Evolutionary conservation across 2,888 invertebrate genomes (phyloP).

Genomic region (Plutella xylostella): DNA sequence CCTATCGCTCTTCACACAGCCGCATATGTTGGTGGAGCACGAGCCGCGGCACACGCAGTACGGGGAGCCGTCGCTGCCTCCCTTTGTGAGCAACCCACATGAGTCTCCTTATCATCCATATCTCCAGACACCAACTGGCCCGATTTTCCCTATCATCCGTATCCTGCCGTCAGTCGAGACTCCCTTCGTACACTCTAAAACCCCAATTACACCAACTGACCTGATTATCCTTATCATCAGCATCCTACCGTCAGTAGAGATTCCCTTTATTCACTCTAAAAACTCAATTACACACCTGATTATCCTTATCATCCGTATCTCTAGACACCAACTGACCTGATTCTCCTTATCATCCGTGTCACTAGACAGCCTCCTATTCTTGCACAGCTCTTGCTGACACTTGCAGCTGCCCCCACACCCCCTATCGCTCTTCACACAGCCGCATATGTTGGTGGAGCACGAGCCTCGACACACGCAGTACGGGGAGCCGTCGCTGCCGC

Average conservation of each 20-base stretch:
- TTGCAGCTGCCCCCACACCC: slow-evolving; percentile 62
- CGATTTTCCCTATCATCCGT: too few species aligned
- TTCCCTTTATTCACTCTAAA: too few species aligned
- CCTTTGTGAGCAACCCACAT: too few species aligned
- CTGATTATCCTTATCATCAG: too few species aligned
- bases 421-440: slow-evolving; percentile 64
- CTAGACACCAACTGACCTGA: slow-evolving; percentile 22
- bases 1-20: slow-evolving; percentile 64
- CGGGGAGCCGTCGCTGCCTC: slow-evolving; percentile 53
- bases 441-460: slow-evolving; percentile 69
- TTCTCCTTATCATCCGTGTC: slow-evolving; percentile 56
- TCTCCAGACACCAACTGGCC: too few species aligned
- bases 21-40: slow-evolving; percentile 69
- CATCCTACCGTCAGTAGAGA: too few species aligned
- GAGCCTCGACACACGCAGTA: slow-evolving; percentile 73
- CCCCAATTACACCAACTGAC: too few species aligned
- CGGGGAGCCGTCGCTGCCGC: slow-evolving; percentile 53
- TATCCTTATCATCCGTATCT: too few species aligned
- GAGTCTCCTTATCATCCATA: too few species aligned
- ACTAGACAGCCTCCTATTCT: slow-evolving; percentile 31
- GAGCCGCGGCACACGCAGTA: slow-evolving; percentile 73
- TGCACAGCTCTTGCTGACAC: slow-evolving; percentile 58
- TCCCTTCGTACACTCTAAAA: too few species aligned
- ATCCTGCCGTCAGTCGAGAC: too few species aligned
- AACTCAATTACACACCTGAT: too few species aligned